Conservation (phyloP, 2,113 vertebrate species). For the Ascaphus truei region DNA sequence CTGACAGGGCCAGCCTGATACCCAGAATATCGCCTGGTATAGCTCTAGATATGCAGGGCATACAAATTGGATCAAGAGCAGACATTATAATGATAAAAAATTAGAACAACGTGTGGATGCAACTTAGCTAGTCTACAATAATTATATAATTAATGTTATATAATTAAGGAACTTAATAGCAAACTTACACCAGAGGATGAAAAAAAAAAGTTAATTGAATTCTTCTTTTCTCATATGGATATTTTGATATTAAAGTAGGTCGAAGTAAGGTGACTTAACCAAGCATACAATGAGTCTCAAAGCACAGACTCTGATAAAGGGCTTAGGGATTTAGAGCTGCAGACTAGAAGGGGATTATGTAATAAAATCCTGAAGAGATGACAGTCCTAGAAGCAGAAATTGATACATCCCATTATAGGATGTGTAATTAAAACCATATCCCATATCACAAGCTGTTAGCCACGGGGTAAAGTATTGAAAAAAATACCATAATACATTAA, state of each 20-base stretch:
- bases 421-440: background rate
- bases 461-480: too few species aligned
- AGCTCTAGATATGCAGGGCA: background rate
- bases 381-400: background rate
- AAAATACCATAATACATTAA: too few species aligned
- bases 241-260: slow-evolving; percentile 28
- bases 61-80: background rate
- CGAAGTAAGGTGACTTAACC: slow-evolving; percentile 23
- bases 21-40: too few species aligned
- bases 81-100: background rate
- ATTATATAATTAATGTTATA: slow-evolving; percentile 34
- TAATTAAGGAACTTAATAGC: slow-evolving; percentile 29
- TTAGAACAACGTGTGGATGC: background rate
- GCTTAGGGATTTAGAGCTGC: background rate
- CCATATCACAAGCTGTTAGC: too few species aligned
- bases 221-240: slow-evolving; percentile 28
- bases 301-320: background rate
- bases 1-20: too few species aligned
- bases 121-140: slow-evolving; percentile 22
- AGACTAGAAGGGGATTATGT: background rate
- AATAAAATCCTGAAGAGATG: background rate
- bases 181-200: slow-evolving; percentile 24
- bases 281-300: background rate
- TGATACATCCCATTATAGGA: background rate
- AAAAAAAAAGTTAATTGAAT: slow-evolving; percentile 27